phyloP scores from a whole-genome alignment of 2,797 vertebrate genomes.

The Acropternis orthonyx region DNA sequence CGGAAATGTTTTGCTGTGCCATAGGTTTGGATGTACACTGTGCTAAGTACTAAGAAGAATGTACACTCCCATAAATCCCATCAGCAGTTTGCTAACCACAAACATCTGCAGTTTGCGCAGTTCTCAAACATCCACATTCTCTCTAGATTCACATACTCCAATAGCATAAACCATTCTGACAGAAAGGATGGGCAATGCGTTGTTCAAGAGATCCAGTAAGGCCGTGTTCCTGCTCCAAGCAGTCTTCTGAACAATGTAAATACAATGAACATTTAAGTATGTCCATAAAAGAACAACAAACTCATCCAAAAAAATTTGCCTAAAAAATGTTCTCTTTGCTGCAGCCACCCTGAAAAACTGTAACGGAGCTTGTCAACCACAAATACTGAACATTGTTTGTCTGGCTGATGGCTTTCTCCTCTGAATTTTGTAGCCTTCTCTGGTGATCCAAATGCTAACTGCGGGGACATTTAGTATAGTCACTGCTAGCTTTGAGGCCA shows the following conservation, averaged over 20 bases:
- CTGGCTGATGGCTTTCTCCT: not conserved
- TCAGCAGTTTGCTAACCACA: not conserved
- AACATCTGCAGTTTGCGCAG: not conserved
- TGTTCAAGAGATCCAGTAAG: not conserved
- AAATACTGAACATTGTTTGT: not conserved
- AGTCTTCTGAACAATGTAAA: not conserved
- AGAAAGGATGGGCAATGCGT: not conserved
- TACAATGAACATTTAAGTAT: not conserved
- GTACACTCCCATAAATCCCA: not conserved
- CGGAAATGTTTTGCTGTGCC: not conserved
- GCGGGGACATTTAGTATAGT: not conserved
- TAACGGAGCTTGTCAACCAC: not conserved
- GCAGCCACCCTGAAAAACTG: not conserved
- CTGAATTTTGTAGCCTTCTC: not conserved
- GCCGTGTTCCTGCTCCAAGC: not conserved
- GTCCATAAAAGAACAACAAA: slow-evolving; percentile 26
- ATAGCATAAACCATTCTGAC: not conserved
- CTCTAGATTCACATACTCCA: not conserved
- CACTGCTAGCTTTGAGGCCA: not conserved
- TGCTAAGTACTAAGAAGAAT: not conserved
- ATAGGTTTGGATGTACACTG: not conserved
- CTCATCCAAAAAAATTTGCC: not conserved
- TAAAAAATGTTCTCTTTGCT: not conserved
- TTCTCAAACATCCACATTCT: not conserved
- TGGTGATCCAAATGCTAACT: not conserved